Evolutionary conservation across 2,113 vertebrate species (phyloP).

Genomic region (Chaenogobius annularis): DNA sequence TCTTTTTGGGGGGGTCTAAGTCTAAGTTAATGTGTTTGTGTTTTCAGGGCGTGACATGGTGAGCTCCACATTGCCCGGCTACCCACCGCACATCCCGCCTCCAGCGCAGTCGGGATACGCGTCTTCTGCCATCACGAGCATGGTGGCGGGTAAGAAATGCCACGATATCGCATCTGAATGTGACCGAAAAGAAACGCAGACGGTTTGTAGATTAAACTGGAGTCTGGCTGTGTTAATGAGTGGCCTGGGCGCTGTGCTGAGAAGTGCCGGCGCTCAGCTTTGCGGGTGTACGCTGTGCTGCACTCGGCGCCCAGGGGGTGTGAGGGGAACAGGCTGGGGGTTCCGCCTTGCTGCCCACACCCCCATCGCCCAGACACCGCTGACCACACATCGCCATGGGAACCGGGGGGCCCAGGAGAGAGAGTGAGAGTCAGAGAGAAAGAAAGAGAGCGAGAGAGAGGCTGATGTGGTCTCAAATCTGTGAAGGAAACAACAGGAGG

Average conservation of each 20-base stretch:
- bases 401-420: constrained; percentile 71
- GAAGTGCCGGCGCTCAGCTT: constrained; percentile 22
- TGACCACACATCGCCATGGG: constrained; percentile 79
- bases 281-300: constrained; percentile 33
- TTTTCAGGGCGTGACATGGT: constrained; percentile 86
- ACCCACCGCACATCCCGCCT: constrained; percentile 89
- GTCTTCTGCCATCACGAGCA: constrained; percentile 87
- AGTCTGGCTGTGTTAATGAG: constrained; percentile 76
- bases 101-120: constrained; percentile 85
- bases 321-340: constrained; percentile 62
- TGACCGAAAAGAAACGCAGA: constrained; percentile 5
- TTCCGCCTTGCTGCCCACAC: constrained; percentile 77
- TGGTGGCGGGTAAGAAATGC: constrained; percentile 84
- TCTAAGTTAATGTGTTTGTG: not conserved
- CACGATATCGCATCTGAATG: not conserved
- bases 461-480: constrained; percentile 49
- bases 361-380: constrained; percentile 63
- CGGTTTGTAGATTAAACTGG: constrained; percentile 72
- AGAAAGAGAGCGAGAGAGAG: constrained; percentile 48
- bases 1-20: not conserved
- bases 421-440: constrained; percentile 55
- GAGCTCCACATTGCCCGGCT: constrained; percentile 88
- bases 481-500: constrained; percentile 27
- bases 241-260: constrained; percentile 63
- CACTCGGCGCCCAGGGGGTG: constrained; percentile 64